phyloP scores from a whole-genome alignment of 2,888 invertebrate species.

The Callimorpha dominula region DNA sequence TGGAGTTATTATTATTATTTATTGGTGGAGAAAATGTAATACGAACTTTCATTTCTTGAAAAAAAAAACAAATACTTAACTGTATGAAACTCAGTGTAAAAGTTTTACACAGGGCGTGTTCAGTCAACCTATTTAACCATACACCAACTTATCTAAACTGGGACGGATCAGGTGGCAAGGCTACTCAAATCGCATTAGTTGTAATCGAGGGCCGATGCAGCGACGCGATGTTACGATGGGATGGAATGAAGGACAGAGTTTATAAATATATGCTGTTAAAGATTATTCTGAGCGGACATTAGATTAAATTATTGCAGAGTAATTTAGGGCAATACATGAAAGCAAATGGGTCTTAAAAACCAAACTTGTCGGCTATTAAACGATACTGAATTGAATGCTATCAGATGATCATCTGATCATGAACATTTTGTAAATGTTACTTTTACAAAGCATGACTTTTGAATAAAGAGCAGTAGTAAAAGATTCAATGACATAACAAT shows the following conservation, averaged over 20 bases:
- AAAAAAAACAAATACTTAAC: background rate
- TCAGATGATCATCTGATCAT: background rate
- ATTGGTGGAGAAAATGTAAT: too few relatives aligned
- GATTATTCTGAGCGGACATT: background rate
- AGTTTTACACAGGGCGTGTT: background rate
- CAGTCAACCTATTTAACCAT: background rate
- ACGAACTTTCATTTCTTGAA: background rate
- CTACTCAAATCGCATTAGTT: constrained; percentile 78
- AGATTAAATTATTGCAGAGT: background rate
- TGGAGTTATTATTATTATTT: too few relatives aligned
- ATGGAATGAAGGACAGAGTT: constrained; percentile 29
- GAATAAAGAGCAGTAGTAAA: background rate
- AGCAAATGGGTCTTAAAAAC: background rate
- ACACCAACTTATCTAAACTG: constrained; percentile 65
- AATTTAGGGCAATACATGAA: background rate
- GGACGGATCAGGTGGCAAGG: constrained; percentile 67
- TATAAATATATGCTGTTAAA: constrained; percentile 15
- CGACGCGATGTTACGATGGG: constrained; percentile 23
- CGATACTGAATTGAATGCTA: too few relatives aligned
- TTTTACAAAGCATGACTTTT: background rate
- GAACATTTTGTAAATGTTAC: background rate
- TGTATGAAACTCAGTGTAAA: background rate
- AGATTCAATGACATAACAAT: background rate
- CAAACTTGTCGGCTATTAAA: background rate
- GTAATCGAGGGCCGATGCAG: constrained; percentile 64